phyloP scores from a whole-genome alignment of 2,113 vertebrate genomes.

The Thryonomys swinderianus region DNA sequence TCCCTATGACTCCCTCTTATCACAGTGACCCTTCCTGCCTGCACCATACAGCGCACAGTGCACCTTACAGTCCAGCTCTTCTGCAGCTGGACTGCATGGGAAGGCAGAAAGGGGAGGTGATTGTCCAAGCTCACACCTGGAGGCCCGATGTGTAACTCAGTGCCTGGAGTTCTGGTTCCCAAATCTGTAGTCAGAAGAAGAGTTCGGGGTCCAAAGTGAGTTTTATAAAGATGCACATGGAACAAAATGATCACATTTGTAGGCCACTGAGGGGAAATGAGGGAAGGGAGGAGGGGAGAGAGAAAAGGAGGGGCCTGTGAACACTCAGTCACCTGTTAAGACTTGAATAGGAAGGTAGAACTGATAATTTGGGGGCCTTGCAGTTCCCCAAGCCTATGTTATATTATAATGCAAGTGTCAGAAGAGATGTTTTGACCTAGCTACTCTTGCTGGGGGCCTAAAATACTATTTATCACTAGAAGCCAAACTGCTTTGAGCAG shows the following conservation, averaged over 20 bases:
- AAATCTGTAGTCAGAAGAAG: background rate
- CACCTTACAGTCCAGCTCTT: rapidly evolving
- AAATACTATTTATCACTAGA: background rate
- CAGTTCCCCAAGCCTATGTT: background rate
- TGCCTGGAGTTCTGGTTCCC: background rate
- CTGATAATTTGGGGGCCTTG: background rate
- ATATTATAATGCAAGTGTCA: rapidly evolving
- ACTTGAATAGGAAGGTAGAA: background rate
- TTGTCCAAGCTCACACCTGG: background rate
- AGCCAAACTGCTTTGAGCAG: background rate
- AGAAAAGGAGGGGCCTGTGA: background rate
- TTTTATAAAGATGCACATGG: background rate
- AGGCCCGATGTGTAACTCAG: background rate
- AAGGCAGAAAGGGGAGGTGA: background rate
- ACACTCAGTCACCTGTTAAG: background rate
- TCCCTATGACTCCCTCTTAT: rapidly evolving
- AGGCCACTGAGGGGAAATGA: background rate
- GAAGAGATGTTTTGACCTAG: background rate
- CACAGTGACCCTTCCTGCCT: background rate
- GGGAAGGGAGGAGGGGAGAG: background rate
- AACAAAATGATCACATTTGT: background rate
- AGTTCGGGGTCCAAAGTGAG: background rate
- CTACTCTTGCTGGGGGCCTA: background rate
- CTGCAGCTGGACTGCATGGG: background rate
- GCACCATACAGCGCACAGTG: rapidly evolving